phyloP scores from a whole-genome alignment of 2,888 invertebrate genomes.

The Apomyelois bistriatella region DNA sequence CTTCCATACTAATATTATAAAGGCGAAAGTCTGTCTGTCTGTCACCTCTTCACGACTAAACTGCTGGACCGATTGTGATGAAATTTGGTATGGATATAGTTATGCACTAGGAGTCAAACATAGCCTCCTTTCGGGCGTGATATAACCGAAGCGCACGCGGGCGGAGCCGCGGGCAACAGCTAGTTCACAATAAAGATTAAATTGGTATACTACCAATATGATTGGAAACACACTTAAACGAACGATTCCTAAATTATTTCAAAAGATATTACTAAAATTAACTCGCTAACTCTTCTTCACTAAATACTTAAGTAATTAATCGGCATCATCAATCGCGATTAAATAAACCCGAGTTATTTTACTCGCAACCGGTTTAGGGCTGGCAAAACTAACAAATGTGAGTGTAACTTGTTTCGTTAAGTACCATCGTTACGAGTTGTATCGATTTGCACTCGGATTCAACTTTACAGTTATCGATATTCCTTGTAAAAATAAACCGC shows the following conservation, averaged over 20 bases:
- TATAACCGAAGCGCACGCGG: too few species aligned
- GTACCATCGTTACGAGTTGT: conserved; percentile 7
- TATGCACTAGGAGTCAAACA: too few species aligned
- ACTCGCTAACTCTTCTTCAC: background rate
- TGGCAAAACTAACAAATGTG: conserved; percentile 10
- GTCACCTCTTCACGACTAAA: too few species aligned
- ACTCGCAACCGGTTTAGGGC: background rate
- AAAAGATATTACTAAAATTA: background rate
- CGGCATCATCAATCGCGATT: conserved; percentile 1
- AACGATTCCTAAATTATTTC: background rate
- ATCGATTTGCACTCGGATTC: conserved; percentile 1
- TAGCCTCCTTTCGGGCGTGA: too few species aligned
- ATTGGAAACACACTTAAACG: background rate
- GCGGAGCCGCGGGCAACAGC: too few species aligned
- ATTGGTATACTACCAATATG: too few species aligned
- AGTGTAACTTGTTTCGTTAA: conserved; percentile 7
- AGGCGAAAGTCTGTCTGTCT: too few species aligned
- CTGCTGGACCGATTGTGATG: too few species aligned
- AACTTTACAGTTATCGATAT: background rate
- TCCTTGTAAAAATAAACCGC: too few species aligned
- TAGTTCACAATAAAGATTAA: too few species aligned
- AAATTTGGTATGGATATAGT: too few species aligned
- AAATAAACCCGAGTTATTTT: conserved; percentile 6
- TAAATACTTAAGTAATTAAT: conserved; percentile 3
- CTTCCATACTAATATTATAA: too few species aligned